Conservation (phyloP, 2,797 vertebrate genomes). For the Gymnothorax reevesii region DNA sequence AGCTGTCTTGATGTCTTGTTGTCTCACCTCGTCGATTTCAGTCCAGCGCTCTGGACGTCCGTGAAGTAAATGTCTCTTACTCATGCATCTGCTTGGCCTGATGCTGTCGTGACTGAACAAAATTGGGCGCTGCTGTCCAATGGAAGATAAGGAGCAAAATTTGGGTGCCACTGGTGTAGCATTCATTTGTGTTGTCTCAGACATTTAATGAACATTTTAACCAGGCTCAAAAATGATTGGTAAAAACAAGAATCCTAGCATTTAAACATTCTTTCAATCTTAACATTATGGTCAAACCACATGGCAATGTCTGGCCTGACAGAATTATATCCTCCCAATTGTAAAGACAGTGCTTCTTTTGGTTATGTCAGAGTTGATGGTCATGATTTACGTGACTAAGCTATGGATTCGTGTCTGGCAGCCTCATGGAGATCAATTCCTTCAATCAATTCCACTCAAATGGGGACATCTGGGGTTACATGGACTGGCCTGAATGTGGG, state of each 20-base stretch:
- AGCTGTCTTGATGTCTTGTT: background rate
- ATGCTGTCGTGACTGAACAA: background rate
- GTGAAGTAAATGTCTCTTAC: background rate
- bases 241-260: no score
- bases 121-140: background rate
- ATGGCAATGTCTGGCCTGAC: background rate
- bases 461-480: slow-evolving; percentile 76
- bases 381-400: slow-evolving; percentile 74
- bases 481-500: slow-evolving; percentile 61
- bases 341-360: slow-evolving; percentile 38
- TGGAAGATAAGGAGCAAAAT: background rate
- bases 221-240: no score
- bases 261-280: slow-evolving; percentile 22
- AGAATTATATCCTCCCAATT: background rate
- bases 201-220: slow-evolving; percentile 24
- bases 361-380: slow-evolving; percentile 71
- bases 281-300: background rate
- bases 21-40: slow-evolving; percentile 8
- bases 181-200: slow-evolving; percentile 20
- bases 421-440: slow-evolving; percentile 73
- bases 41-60: background rate
- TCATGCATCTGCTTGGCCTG: background rate
- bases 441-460: slow-evolving; percentile 79
- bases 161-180: slow-evolving; percentile 6
- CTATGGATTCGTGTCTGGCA: slow-evolving; percentile 69